These are phyloP conservation scores for Orestias chungarensis DNA, from an alignment of 2,797 vertebrate species.

Conservation along the genomic window DNA sequence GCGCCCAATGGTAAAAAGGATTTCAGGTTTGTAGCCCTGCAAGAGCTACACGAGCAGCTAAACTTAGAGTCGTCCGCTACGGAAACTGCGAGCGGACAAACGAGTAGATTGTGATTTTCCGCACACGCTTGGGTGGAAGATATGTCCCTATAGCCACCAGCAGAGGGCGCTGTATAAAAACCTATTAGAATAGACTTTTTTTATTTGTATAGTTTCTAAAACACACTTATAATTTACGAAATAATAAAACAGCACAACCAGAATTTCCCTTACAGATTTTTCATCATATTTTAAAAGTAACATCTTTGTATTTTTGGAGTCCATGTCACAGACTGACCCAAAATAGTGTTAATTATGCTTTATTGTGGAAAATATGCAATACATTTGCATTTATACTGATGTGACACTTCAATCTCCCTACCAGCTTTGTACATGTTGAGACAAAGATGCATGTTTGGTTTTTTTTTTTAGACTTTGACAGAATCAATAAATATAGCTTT, in stretches of 20 bases:
- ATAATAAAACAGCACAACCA: not conserved
- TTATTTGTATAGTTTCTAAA: too few relatives aligned
- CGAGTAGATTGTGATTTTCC: too few relatives aligned
- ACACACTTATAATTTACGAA: not conserved
- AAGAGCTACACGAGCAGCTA: conserved; percentile 4
- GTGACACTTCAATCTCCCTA: too few relatives aligned
- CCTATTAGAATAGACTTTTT: too few relatives aligned
- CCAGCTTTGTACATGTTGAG: not conserved
- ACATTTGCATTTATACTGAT: too few relatives aligned
- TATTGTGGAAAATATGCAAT: too few relatives aligned
- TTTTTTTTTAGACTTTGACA: too few relatives aligned
- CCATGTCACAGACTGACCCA: not conserved
- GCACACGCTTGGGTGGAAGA: not conserved
- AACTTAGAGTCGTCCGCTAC: conserved; percentile 7
- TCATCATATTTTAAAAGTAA: not conserved
- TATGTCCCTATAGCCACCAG: not conserved
- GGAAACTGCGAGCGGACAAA: conserved; percentile 49
- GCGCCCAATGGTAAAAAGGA: not conserved
- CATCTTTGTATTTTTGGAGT: not conserved
- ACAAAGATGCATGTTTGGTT: too few relatives aligned
- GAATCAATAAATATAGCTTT: too few relatives aligned
- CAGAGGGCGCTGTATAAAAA: not conserved
- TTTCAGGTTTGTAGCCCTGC: not conserved
- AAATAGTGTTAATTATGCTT: not conserved
- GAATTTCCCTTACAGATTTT: not conserved